Conservation (phyloP, 2,797 vertebrate species). For the Ptychadena robeensis region DNA sequence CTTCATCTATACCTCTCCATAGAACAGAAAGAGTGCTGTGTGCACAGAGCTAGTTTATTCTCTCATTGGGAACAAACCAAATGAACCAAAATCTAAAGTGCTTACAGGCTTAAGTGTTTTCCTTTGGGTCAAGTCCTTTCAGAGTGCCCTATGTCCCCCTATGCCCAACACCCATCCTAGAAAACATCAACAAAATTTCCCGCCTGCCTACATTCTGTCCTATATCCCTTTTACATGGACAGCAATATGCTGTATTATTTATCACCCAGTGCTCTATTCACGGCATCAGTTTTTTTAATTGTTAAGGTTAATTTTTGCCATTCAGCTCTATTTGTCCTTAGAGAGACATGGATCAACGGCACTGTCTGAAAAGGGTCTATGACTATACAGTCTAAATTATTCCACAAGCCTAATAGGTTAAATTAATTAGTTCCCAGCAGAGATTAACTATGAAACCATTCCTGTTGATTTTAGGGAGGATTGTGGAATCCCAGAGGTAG, state of each 20-base stretch:
- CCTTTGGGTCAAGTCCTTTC: too few species aligned
- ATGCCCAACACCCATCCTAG: too few species aligned
- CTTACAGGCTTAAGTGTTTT: too few species aligned
- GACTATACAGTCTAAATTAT: conserved; percentile 10
- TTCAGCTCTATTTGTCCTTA: not conserved
- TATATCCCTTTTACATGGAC: too few species aligned
- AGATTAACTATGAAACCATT: conserved; percentile 8
- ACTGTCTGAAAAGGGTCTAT: not conserved
- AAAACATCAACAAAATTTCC: too few species aligned
- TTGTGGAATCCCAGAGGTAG: conserved; percentile 20
- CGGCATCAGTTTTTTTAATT: not conserved
- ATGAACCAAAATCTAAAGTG: too few species aligned
- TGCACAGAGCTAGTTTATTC: too few species aligned
- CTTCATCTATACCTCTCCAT: too few species aligned
- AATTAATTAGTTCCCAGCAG: conserved; percentile 24
- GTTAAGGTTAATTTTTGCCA: not conserved
- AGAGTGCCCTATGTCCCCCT: too few species aligned
- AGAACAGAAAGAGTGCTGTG: too few species aligned
- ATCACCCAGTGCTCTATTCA: not conserved
- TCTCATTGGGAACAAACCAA: too few species aligned
- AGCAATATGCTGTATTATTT: not conserved
- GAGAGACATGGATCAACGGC: not conserved
- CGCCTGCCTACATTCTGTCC: too few species aligned
- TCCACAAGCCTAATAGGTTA: conserved; percentile 18
- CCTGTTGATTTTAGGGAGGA: conserved; percentile 17